Base-by-base conservation (phyloP, 2,797 vertebrate genomes). In the Urocyon cinereoargenteus region DNA sequence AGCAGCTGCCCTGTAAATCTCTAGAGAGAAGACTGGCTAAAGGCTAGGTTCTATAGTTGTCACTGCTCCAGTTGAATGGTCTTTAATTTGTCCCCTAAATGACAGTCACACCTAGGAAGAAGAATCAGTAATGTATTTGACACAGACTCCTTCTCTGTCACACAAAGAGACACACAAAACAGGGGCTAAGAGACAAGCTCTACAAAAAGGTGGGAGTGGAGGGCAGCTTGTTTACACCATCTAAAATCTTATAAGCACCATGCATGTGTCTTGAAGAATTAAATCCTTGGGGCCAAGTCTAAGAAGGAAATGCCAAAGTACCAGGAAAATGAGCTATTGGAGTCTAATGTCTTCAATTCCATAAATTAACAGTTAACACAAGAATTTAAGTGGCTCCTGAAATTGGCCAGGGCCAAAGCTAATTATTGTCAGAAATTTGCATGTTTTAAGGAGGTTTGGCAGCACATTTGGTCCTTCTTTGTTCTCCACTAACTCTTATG, bases 81-180 rank as follows among this genome's bases (percentile, higher is more conserved):
- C 82, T 97, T 96, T 5, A 96, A 94, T 90, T 96, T 98, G 96
- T 98, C 78, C 93, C 85, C 53, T 88, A 95, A 95, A 95, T 98
- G 92, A 86, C 14, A 70, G 45, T 90, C 96, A 97, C 86, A 72
- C 51, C 6, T 79, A 91, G 28, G 36, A 86, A 95, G 92, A 92
- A 90, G 36, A 88, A 87, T 92, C 40, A 78, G 68, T 86, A 83
- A 87, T 92, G 24, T 19, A 78, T 93, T 57, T 97, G 68, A 95
- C 26, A 90, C 31, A 91, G 34, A 45, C 26, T 96, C 26, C 26
- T 94, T 92, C 82, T 90, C 34, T 64, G 61, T 24, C 86, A 51
- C 16, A 75, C 49, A 92, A 89, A 97, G n/a, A 87, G 57, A 57
- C 4, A 91, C 24, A 70, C 49, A 75, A 93, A 91, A 72, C 6